phyloP scores from a whole-genome alignment of 2,797 vertebrate species.

The Enteromius viviparus region DNA sequence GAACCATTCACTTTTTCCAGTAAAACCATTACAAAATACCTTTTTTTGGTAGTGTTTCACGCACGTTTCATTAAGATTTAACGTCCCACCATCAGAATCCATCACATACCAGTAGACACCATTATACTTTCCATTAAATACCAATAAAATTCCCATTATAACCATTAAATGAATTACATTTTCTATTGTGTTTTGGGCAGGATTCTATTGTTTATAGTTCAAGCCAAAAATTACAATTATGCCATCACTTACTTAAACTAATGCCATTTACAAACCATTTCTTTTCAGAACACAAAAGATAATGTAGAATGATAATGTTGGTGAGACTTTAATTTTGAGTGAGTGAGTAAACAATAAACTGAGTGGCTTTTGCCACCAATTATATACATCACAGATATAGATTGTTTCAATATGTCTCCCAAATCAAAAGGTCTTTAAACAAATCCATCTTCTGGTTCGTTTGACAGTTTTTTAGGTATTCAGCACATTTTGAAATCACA shows the following conservation, averaged over 20 bases:
- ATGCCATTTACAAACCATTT: background rate
- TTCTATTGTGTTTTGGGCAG: too few relatives aligned
- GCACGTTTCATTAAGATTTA: too few relatives aligned
- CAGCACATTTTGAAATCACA: background rate
- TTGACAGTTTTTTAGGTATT: background rate
- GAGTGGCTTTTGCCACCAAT: background rate
- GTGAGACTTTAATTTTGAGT: background rate
- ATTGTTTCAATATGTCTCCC: background rate
- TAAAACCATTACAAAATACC: too few relatives aligned
- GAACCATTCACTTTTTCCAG: too few relatives aligned
- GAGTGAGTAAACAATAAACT: background rate
- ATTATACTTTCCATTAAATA: too few relatives aligned
- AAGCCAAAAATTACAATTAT: background rate
- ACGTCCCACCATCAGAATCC: too few relatives aligned
- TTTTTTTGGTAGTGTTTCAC: too few relatives aligned
- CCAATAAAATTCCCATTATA: too few relatives aligned
- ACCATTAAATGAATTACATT: too few relatives aligned
- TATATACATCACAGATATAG: background rate
- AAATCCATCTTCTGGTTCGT: background rate
- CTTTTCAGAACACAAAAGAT: background rate
- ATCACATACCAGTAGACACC: too few relatives aligned
- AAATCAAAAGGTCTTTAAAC: slow-evolving; percentile 11
- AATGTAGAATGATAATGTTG: background rate
- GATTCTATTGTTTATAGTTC: background rate
- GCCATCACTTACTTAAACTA: background rate